Percentiles rank a stretch among this genome's conserved stretches.
Evolutionary conservation across 2,888 invertebrate species (phyloP).

Genomic region (Erebia aethiops): DNA sequence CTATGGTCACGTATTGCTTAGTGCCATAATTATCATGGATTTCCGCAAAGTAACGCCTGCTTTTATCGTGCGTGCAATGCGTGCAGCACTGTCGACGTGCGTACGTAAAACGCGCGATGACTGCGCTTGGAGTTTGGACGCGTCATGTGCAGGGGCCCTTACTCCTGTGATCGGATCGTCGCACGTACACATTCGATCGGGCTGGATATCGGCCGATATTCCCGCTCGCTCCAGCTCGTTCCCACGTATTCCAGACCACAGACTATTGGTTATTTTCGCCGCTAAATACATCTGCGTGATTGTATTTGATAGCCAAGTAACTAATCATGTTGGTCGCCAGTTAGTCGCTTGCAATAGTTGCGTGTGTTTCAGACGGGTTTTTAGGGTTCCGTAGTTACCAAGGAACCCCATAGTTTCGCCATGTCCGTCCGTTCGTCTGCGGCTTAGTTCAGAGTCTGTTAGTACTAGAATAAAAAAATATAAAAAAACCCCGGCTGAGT

Average conservation of each 20-base stretch:
- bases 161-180: constrained; percentile 41
- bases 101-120: no score
- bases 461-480: no score
- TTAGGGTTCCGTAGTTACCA: neutral
- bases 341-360: neutral
- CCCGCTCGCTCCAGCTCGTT: constrained; percentile 45
- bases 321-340: constrained; percentile 6
- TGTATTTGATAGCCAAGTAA: constrained; percentile 33
- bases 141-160: constrained; percentile 13
- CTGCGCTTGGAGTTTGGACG: no score
- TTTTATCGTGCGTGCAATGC: no score
- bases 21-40: no score
- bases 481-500: no score
- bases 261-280: constrained; percentile 37
- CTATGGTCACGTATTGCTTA: no score
- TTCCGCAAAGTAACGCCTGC: no score
- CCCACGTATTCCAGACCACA: constrained; percentile 40
- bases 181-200: constrained; percentile 46
- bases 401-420: no score
- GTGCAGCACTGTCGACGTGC: no score
- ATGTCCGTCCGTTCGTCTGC: no score
- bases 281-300: constrained; percentile 41
- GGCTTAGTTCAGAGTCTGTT: no score
- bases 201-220: constrained; percentile 39
- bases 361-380: neutral